Percentiles rank a stretch among this genome's conserved stretches.
phyloP scores from a whole-genome alignment of 1,140 invertebrate genomes.

The Doryteuthis pealeii region DNA sequence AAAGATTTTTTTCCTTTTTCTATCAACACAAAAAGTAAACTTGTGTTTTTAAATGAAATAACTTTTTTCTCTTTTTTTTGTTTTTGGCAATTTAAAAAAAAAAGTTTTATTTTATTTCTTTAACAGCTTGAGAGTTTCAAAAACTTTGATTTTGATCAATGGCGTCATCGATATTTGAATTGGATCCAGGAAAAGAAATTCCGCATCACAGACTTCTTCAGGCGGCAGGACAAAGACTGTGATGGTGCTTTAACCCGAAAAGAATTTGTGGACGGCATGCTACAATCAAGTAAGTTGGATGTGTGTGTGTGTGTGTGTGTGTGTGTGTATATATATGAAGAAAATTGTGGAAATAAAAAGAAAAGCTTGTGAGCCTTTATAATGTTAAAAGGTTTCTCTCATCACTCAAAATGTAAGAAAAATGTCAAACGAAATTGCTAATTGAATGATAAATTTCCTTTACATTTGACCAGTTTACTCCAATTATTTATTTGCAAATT shows the following conservation, averaged over 20 bases:
- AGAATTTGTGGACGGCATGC: conserved; percentile 91
- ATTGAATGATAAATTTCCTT: too few species aligned
- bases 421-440: too few species aligned
- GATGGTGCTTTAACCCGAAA: conserved; percentile 93
- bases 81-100: too few species aligned
- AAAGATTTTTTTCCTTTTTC: too few species aligned
- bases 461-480: too few species aligned
- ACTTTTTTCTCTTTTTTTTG: too few species aligned
- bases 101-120: conserved; percentile 17
- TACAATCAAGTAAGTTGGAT: conserved; percentile 48
- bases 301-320: not conserved
- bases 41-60: too few species aligned
- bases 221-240: conserved; percentile 98
- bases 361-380: not conserved
- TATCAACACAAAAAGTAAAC: too few species aligned
- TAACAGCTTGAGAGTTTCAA: conserved; percentile 65
- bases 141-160: conserved; percentile 99
- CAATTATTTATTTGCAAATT: too few species aligned
- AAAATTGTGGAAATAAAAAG: not conserved
- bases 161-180: conserved; percentile 91
- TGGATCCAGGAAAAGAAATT: conserved; percentile 99
- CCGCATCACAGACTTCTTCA: conserved; percentile 94
- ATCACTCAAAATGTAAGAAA: too few species aligned
- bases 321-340: not conserved
- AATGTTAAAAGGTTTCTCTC: too few species aligned